phyloP scores from a whole-genome alignment of 2,797 vertebrate species.

The Streptopelia turtur region DNA sequence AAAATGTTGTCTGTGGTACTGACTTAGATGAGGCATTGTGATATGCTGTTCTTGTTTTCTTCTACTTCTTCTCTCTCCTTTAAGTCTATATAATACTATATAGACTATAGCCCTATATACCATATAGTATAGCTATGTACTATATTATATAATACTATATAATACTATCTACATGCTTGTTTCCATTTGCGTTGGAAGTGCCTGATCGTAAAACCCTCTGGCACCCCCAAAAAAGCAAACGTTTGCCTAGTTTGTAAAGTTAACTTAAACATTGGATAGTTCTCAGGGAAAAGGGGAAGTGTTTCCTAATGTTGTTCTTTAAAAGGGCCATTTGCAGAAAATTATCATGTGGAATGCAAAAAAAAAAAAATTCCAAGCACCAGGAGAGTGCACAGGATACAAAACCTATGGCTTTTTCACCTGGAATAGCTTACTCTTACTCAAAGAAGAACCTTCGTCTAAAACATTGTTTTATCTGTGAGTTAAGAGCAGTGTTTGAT shows the following conservation, averaged over 20 bases:
- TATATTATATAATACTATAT: too few species aligned
- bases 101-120: too few species aligned
- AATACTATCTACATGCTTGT: not conserved
- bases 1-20: not conserved
- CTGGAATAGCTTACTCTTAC: not conserved
- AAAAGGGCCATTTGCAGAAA: not conserved
- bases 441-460: not conserved
- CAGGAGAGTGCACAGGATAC: not conserved
- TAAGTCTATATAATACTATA: not conserved
- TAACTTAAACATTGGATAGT: not conserved
- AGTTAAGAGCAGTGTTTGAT: not conserved
- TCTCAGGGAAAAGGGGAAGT: not conserved
- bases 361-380: not conserved
- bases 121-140: too few species aligned
- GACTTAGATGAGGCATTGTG: not conserved
- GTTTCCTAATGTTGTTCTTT: not conserved
- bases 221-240: not conserved
- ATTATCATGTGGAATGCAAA: accelerated
- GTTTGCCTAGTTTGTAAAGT: not conserved
- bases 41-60: not conserved
- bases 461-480: not conserved
- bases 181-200: not conserved
- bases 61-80: not conserved
- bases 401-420: not conserved
- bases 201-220: not conserved